Evolutionary conservation across 2,797 vertebrate genomes (phyloP).

Genomic region (Danio aesculapii): DNA sequence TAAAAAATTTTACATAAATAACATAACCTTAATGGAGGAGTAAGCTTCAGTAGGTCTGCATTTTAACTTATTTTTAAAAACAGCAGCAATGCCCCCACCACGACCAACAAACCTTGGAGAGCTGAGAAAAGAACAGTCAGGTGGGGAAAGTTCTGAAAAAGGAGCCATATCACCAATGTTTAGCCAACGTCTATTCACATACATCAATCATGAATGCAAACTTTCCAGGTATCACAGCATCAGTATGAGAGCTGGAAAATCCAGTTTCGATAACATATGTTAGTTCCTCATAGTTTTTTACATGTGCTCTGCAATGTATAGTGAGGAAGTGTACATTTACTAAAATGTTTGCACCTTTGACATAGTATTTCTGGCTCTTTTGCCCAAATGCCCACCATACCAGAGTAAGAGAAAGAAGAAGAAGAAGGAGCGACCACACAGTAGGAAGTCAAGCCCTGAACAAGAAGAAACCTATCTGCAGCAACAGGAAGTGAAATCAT

Average conservation of each 20-base stretch:
- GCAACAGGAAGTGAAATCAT: conserved; percentile 68
- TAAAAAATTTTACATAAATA: no score
- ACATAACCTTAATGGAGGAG: no score
- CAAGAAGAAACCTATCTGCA: conserved; percentile 31
- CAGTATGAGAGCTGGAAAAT: not conserved
- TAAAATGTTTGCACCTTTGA: not conserved
- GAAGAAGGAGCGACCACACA: conserved; percentile 70
- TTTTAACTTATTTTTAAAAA: no score
- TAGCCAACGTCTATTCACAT: no score
- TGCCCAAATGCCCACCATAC: conserved; percentile 59
- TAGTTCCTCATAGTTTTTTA: conserved; percentile 6
- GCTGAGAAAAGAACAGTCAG: no score
- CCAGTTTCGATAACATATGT: not conserved
- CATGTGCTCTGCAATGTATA: not conserved
- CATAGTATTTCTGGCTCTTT: conserved; percentile 4
- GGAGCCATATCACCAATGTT: no score
- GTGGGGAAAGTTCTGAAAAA: no score
- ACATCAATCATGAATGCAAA: not conserved
- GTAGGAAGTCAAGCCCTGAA: conserved; percentile 60
- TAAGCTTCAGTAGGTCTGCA: no score
- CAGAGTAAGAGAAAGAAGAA: conserved; percentile 80
- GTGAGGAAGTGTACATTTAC: conserved; percentile 24
- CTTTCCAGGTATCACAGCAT: not conserved
- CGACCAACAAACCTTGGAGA: no score
- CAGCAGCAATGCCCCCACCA: no score